Base-by-base conservation (phyloP, 2,888 invertebrate genomes). In the Lithophane semibrunnea region DNA sequence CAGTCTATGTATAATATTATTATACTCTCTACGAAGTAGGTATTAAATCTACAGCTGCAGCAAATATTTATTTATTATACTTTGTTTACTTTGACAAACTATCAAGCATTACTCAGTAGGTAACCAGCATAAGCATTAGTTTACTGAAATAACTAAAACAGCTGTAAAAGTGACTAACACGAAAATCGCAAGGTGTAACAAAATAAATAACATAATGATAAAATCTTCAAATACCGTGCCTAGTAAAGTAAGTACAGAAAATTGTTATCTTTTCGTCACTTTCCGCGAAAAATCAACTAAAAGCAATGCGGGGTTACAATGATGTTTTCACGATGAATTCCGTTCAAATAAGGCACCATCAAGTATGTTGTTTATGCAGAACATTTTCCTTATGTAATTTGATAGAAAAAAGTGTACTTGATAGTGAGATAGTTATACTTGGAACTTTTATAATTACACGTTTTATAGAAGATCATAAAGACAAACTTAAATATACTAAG, bases 251-350 rank as follows among this genome's bases (percentile, higher is more conserved):
- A 60, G 44, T 63, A 56, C 16, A 21, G 18, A 29, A 18, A 68
- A 69, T 13, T 80, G 84, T 86, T 79, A 74, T 81, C 54, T 67
- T 77, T 77, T n/a, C 58, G 63, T 21, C 68, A 65, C 21, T 73
- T 60, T 66, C 64, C 56, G 4, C 75, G 77, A 80, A 85, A 82
- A 73, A 56, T 61, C 44, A 54, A 71, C 47, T 73, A 60, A 73
- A 82, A 85, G 72, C 82, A 85, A 64, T 37, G 42, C 16, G 10
- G 24, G 18, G 18, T 75, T 72, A 85, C 86, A 86, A 86, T 86
- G 77, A 87, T 86, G 86, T 86, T 85, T 85, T 86, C 63, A 21
- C n/a, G 10, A 54, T n/a, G 64, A 66, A 87, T 72, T 85, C 85
- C 85, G 82, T 60, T 80, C 79, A 75, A 84, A 82, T 60, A 44